Conservation (phyloP, 2,797 vertebrate species). For the Rhadinocentrus ornatus region DNA sequence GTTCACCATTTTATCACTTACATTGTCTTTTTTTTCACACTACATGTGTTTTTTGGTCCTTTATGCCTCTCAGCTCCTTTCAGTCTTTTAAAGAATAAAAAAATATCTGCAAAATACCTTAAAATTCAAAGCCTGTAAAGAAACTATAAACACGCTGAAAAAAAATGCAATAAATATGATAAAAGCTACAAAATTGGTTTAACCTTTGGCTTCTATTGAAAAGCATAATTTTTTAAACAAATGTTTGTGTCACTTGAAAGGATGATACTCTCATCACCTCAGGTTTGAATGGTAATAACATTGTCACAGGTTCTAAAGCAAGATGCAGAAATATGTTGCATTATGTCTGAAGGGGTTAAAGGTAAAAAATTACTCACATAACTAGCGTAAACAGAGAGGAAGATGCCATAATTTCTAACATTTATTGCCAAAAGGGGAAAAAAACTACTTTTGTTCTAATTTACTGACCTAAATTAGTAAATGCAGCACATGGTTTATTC, state of each 20-base stretch:
- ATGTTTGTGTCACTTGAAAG: neutral
- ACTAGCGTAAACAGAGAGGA: slow-evolving; percentile 3
- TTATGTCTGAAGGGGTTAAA: neutral
- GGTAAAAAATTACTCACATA: slow-evolving; percentile 38
- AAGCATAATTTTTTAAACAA: neutral
- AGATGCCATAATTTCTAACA: slow-evolving; percentile 35
- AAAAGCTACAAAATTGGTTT: neutral
- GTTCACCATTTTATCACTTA: slow-evolving; percentile 10
- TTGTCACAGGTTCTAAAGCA: neutral
- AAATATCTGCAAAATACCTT: neutral
- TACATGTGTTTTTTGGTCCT: neutral
- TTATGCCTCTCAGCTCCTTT: too few relatives aligned
- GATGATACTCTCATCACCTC: neutral
- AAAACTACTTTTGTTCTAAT: slow-evolving; percentile 3
- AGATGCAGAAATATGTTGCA: neutral
- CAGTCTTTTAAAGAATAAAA: neutral
- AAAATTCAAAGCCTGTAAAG: neutral
- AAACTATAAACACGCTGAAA: neutral
- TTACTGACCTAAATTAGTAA: slow-evolving; percentile 33
- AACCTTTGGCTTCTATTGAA: neutral
- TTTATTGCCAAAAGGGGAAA: slow-evolving; percentile 20
- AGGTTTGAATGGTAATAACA: neutral
- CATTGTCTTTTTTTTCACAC: slow-evolving; percentile 8
- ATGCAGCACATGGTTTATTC: neutral
- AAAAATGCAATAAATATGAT: neutral